phyloP scores from a whole-genome alignment of 2,888 invertebrate genomes.

The Rhagonycha fulva region DNA sequence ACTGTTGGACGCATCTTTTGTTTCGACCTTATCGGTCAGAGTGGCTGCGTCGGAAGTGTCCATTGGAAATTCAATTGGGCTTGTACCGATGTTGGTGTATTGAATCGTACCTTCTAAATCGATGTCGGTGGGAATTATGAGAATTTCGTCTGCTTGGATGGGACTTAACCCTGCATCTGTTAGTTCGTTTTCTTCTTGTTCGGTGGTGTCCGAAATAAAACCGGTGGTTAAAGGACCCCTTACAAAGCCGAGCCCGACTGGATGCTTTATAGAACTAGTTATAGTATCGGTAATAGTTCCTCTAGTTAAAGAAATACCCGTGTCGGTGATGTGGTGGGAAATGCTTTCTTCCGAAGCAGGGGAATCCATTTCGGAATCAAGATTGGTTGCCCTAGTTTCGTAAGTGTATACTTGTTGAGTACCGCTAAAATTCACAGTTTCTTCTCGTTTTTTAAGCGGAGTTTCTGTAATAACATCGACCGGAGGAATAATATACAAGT shows the following conservation, averaged over 20 bases:
- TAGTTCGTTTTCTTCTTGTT: conserved; percentile 58
- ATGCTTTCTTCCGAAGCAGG: conserved; percentile 57
- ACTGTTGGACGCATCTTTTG: conserved; percentile 59
- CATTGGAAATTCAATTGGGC: conserved; percentile 58
- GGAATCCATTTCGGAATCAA: conserved; percentile 40
- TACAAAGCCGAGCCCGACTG: conserved; percentile 48
- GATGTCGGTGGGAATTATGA: conserved; percentile 45
- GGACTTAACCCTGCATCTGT: conserved; percentile 62
- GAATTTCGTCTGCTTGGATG: conserved; percentile 58
- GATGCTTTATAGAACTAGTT: conserved; percentile 53
- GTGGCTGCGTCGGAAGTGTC: conserved; percentile 60
- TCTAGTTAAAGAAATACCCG: conserved; percentile 60
- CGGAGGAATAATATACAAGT: conserved; percentile 53
- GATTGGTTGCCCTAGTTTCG: conserved; percentile 49
- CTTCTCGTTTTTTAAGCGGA: conserved; percentile 54
- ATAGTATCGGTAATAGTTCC: conserved; percentile 56
- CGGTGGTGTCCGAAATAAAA: conserved; percentile 55
- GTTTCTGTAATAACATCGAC: conserved; percentile 39
- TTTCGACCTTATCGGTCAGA: conserved; percentile 58
- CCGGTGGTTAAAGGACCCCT: conserved; percentile 53
- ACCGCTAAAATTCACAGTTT: conserved; percentile 58
- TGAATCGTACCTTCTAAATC: conserved; percentile 53
- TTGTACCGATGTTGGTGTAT: conserved; percentile 57
- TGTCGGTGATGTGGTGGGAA: conserved; percentile 60
- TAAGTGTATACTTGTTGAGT: conserved; percentile 59